Base-by-base conservation (phyloP, 2,113 vertebrate genomes). In the Piliocolobus tephrosceles region DNA sequence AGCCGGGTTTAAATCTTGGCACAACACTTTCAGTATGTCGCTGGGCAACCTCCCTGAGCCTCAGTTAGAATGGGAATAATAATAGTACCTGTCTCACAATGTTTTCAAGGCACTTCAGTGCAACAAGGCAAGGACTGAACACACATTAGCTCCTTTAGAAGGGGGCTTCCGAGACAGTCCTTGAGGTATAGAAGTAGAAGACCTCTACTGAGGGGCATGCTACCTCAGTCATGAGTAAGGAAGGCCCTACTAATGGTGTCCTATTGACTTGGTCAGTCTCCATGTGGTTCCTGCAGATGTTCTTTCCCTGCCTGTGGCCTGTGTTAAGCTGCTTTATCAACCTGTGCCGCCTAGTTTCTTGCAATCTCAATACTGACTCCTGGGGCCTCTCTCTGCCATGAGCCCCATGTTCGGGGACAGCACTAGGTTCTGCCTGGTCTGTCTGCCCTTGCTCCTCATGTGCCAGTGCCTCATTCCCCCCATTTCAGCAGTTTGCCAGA, bases 11-110 rank as follows among this genome's bases (percentile, higher is more conserved):
- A 38, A 83, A 82, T 75, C 58, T 73, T 38, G 50, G 20, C 75
- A 80, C 32, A n/a, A n/a, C 35, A n/a, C 8, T 75, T 79, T 94
- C 80, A 86, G 35, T 68, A 64, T 43, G 75, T 43, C n/a, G 70
- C 3, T 8, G 16, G 55, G 40, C 47, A 70, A 30, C 25, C 23
- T 95, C n/a, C 58, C 20, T 20, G 58, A 85, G 47, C 25, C 79
- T 87, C 45, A 55, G n/a, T 85, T 88, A 66, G 78, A 94, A 57
- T n/a, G 35, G n/a, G 13, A n/a, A 47, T 66, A n/a, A 47, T 47
- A 81, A 52, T 58, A 38, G 1, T 45, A 66, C 14, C 3, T 35
- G 35, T 32, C 27, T 94, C 35, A 38, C 58, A 58, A 90, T 50
- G 8, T 91, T 64, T 8, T 87, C 80, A 61, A 66, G 50, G 4